A percentile compares a stretch with the other conserved stretches of the same genome.
These are phyloP conservation scores for Hypselothyrea guttata DNA, from an alignment of 2,888 invertebrate species.

Conservation along the genomic window DNA sequence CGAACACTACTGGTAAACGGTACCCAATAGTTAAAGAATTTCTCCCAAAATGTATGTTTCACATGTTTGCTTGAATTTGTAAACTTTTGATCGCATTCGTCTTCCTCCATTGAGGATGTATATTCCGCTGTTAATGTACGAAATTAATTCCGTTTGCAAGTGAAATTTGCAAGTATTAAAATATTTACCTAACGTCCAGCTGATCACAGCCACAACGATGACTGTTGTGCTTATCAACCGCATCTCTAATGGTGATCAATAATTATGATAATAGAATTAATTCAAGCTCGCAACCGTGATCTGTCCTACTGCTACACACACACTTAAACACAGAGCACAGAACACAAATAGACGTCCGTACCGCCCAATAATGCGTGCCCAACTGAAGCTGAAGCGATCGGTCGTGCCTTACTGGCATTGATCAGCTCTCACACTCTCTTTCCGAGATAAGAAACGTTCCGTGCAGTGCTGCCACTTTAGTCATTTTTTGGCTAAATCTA, in stretches of 20 bases:
- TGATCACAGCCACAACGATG: slow-evolving; percentile 10
- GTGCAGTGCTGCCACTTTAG: too few species aligned
- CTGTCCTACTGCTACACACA: slow-evolving; percentile 13
- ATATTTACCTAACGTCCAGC: slow-evolving; percentile 20
- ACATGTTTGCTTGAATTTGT: slow-evolving; percentile 64
- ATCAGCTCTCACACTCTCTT: too few species aligned
- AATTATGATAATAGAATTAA: slow-evolving; percentile 16
- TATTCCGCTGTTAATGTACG: slow-evolving; percentile 29
- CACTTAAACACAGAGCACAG: too few species aligned
- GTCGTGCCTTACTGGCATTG: too few species aligned
- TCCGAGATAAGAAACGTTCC: too few species aligned
- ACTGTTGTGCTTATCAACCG: slow-evolving; percentile 1
- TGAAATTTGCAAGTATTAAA: not conserved
- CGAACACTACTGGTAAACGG: slow-evolving; percentile 70
- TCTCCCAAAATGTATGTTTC: slow-evolving; percentile 75
- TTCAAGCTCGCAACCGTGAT: slow-evolving; percentile 27
- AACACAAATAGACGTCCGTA: slow-evolving; percentile 26
- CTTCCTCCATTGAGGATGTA: slow-evolving; percentile 11
- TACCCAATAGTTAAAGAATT: slow-evolving; percentile 74
- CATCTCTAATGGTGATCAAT: slow-evolving; percentile 12
- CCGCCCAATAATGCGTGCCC: slow-evolving; percentile 62
- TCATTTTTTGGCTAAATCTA: too few species aligned
- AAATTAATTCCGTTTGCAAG: not conserved
- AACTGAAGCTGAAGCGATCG: too few species aligned
- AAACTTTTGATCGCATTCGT: slow-evolving; percentile 71